Percentiles rank a stretch among this genome's conserved stretches.
These are phyloP conservation scores for Erebia epiphron DNA, from an alignment of 2,888 invertebrate genomes.

Conservation along the genomic window DNA sequence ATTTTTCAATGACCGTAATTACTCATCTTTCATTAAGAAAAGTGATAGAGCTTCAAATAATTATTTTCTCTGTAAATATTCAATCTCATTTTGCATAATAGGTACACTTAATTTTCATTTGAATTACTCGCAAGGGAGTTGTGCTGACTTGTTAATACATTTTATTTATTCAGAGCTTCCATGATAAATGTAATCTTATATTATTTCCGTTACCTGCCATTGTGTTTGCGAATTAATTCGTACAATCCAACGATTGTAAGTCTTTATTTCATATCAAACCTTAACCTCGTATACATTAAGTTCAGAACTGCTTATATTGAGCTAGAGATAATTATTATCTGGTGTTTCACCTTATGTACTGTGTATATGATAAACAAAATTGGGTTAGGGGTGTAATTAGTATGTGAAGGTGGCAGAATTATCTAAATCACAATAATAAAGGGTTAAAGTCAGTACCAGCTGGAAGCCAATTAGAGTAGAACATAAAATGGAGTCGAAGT, in stretches of 20 bases:
- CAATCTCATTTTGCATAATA: not conserved
- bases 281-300: not conserved
- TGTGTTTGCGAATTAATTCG: slow-evolving; percentile 36
- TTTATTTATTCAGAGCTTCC: slow-evolving; percentile 53
- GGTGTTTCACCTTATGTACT: slow-evolving; percentile 6
- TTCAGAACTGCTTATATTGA: not conserved
- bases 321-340: not conserved
- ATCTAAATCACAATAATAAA: slow-evolving; percentile 11
- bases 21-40: not conserved
- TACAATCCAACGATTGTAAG: not conserved
- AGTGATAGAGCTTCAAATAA: not conserved
- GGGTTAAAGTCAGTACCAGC: not conserved
- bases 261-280: not conserved
- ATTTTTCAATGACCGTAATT: not conserved
- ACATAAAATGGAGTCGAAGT: not conserved
- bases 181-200: slow-evolving; percentile 51
- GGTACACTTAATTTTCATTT: not conserved
- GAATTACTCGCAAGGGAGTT: not conserved
- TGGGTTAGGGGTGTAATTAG: slow-evolving; percentile 1
- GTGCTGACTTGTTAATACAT: slow-evolving; percentile 42
- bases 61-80: not conserved
- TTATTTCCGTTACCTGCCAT: slow-evolving; percentile 46
- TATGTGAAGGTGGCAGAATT: slow-evolving; percentile 11
- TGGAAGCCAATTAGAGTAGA: not conserved
- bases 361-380: slow-evolving; percentile 5